These are phyloP conservation scores for Tetragonisca angustula DNA, from an alignment of 2,888 invertebrate genomes.

Conservation along the genomic window DNA sequence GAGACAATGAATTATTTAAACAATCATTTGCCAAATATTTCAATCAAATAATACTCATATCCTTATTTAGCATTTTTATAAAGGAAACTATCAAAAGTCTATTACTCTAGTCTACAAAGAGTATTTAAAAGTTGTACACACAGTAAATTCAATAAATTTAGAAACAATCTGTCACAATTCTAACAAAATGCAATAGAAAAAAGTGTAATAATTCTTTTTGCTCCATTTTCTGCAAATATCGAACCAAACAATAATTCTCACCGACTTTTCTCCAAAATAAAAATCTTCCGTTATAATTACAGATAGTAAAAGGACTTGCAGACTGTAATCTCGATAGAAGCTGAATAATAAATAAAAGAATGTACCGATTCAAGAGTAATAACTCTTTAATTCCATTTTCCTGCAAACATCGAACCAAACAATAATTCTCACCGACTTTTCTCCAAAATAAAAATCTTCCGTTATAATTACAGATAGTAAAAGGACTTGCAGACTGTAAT, in stretches of 20 bases:
- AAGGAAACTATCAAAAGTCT: background rate
- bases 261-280: background rate
- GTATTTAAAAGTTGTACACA: background rate
- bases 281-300: background rate
- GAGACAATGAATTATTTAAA: no score
- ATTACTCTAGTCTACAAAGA: no score
- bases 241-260: background rate
- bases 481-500: no score
- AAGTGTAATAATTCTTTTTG: background rate
- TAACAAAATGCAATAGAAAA: background rate
- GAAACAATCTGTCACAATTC: background rate
- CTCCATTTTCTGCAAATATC: background rate
- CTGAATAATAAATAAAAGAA: no score
- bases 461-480: no score
- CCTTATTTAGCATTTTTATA: background rate
- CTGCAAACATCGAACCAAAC: background rate
- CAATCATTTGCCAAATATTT: no score
- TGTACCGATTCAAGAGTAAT: no score
- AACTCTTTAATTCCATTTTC: background rate
- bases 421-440: background rate
- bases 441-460: background rate
- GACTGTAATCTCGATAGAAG: no score
- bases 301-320: no score
- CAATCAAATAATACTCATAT: no score
- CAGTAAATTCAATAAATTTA: background rate